These are phyloP conservation scores for Mormyrops boulengeri DNA, from an alignment of 2,797 vertebrate species.

Conservation along the genomic window DNA sequence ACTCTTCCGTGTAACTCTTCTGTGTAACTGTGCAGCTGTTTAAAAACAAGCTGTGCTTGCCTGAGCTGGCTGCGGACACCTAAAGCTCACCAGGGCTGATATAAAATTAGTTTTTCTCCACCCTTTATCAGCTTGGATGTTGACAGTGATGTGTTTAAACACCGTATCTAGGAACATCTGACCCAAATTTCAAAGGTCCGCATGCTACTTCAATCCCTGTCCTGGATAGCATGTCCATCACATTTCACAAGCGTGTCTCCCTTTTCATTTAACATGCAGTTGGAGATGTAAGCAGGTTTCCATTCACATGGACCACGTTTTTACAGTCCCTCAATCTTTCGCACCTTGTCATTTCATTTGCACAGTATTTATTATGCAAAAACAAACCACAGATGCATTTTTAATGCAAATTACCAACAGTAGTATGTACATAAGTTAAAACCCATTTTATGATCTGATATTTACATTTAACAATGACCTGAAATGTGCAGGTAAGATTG, in stretches of 20 bases:
- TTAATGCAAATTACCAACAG: background rate
- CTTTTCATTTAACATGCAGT: constrained; percentile 41
- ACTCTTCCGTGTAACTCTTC: background rate
- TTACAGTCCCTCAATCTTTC: background rate
- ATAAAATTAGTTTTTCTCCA: background rate
- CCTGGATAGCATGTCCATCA: background rate
- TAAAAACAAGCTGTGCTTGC: background rate
- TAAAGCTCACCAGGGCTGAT: background rate
- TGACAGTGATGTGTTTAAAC: background rate
- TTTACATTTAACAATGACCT: background rate
- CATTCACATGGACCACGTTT: background rate
- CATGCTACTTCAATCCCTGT: background rate
- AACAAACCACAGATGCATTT: background rate
- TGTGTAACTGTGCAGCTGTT: background rate
- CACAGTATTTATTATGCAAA: background rate
- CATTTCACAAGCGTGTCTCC: constrained; percentile 32
- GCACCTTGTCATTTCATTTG: background rate
- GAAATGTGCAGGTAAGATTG: background rate
- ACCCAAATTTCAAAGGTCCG: background rate
- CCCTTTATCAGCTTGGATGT: background rate
- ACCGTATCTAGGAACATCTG: background rate
- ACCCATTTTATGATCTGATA: background rate
- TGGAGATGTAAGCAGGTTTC: constrained; percentile 27
- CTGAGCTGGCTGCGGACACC: background rate
- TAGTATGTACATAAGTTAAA: background rate